Percentiles rank a stretch among this genome's conserved stretches.
Evolutionary conservation across 2,888 invertebrate genomes (phyloP).

Genomic region (Opisthograptis luteolata): DNA sequence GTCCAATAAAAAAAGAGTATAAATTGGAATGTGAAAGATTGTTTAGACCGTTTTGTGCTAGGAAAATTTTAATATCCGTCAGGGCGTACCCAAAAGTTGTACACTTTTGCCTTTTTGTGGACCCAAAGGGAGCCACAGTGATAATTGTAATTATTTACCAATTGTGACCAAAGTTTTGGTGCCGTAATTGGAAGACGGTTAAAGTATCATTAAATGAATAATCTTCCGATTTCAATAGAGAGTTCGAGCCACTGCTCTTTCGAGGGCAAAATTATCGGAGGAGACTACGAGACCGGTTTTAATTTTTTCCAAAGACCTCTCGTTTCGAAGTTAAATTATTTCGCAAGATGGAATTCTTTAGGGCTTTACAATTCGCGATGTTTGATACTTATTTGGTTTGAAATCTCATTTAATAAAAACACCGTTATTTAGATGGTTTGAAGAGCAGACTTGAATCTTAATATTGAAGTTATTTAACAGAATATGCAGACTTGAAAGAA

Average conservation of each 20-base stretch:
- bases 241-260: slow-evolving; percentile 54
- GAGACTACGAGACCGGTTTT: slow-evolving; percentile 56
- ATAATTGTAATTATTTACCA: slow-evolving; percentile 84
- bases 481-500: too few relatives aligned
- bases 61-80: slow-evolving; percentile 78
- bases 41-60: slow-evolving; percentile 58
- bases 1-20: slow-evolving; percentile 44
- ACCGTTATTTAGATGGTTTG: background rate
- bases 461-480: too few relatives aligned
- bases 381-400: slow-evolving; percentile 55
- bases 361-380: slow-evolving; percentile 63
- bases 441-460: too few relatives aligned
- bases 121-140: slow-evolving; percentile 71
- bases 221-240: slow-evolving; percentile 66
- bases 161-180: slow-evolving; percentile 76
- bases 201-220: slow-evolving; percentile 78
- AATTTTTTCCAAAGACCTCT: slow-evolving; percentile 65
- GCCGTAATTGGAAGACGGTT: slow-evolving; percentile 73
- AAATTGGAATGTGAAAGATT: slow-evolving; percentile 46
- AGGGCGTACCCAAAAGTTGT: slow-evolving; percentile 73
- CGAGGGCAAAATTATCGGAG: slow-evolving; percentile 61
- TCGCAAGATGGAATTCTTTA: slow-evolving; percentile 69
- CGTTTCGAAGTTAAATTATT: slow-evolving; percentile 74
- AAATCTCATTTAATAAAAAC: slow-evolving; percentile 26
- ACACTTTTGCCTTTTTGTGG: slow-evolving; percentile 77